These are phyloP conservation scores for Lepidonotus clava DNA, from an alignment of 2,888 invertebrate species.

Conservation along the genomic window DNA sequence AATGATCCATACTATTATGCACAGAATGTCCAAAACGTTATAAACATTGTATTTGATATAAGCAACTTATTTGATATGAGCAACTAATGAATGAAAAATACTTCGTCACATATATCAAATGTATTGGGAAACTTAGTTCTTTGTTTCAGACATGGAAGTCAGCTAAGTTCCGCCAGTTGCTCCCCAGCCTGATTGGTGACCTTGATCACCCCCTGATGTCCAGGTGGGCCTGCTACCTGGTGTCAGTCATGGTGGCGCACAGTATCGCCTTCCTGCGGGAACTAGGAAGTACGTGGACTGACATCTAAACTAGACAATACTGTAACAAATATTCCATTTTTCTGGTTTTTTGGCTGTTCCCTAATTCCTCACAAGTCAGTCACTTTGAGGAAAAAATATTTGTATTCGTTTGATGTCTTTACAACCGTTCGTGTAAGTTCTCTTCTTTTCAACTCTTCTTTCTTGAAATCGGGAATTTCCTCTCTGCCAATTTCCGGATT, in stretches of 20 bases:
- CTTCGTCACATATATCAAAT: neutral
- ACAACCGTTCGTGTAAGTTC: too few species aligned
- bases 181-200: neutral
- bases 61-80: neutral
- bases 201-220: neutral
- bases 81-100: neutral
- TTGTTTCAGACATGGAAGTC: slow-evolving; percentile 31
- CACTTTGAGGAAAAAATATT: too few species aligned
- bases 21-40: neutral
- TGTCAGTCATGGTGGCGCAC: neutral
- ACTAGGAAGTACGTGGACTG: neutral
- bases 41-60: neutral
- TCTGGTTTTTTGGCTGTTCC: too few species aligned
- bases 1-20: too few species aligned
- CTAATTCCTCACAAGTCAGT: too few species aligned
- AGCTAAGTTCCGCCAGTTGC: neutral
- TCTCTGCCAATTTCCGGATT: too few species aligned
- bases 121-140: neutral
- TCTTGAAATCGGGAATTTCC: neutral
- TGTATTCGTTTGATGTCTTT: too few species aligned
- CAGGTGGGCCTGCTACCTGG: neutral
- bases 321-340: neutral
- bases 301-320: neutral
- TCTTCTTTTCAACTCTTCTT: neutral
- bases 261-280: neutral